phyloP scores from a whole-genome alignment of 2,113 vertebrate species.

The Prinia subflava region DNA sequence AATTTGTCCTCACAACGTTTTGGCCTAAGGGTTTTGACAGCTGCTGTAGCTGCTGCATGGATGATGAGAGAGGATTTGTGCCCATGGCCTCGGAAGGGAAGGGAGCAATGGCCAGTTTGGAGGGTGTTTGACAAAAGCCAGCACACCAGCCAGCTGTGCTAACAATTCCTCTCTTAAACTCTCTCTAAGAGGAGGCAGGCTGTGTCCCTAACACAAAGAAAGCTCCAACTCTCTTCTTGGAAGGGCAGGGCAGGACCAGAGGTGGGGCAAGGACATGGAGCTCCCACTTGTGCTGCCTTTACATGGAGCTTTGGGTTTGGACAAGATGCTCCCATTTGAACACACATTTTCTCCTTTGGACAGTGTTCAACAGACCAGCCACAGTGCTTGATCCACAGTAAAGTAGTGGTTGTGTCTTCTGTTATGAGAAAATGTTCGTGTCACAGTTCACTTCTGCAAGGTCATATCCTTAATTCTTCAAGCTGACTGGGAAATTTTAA shows the following conservation, averaged over 20 bases:
- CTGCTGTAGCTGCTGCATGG: rapidly evolving
- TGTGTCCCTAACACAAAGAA: not conserved
- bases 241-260: not conserved
- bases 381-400: not conserved
- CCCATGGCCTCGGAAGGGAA: not conserved
- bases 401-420: not conserved
- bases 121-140: not conserved
- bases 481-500: not conserved
- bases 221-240: not conserved
- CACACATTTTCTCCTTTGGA: not conserved
- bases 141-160: not conserved
- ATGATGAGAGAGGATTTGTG: not conserved
- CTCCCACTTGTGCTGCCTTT: not conserved
- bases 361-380: not conserved
- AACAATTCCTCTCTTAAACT: not conserved
- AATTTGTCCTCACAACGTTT: not conserved
- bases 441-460: not conserved
- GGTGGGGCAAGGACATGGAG: not conserved
- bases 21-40: not conserved
- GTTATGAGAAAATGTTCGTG: not conserved
- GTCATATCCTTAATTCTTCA: not conserved
- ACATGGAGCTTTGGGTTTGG: not conserved
- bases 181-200: not conserved
- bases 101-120: not conserved
- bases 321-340: not conserved